These are phyloP conservation scores for Thymelicus acteon DNA, from an alignment of 2,888 invertebrate genomes.

Conservation along the genomic window DNA sequence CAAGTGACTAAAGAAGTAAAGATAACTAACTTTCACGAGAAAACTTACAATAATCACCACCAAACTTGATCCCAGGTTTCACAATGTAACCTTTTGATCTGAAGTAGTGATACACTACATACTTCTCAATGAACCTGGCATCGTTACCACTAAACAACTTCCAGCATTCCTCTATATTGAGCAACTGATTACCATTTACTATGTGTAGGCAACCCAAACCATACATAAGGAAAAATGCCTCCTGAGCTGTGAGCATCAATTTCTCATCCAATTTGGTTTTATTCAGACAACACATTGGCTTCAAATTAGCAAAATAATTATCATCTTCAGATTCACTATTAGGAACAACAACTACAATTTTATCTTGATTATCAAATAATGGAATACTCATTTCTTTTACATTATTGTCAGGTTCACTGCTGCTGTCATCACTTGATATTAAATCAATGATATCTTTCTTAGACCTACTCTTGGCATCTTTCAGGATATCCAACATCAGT, in stretches of 20 bases:
- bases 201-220: slow-evolving; percentile 88
- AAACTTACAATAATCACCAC: slow-evolving; percentile 92
- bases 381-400: slow-evolving; percentile 32
- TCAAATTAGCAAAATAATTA: slow-evolving; percentile 85
- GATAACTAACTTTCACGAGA: background rate
- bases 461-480: slow-evolving; percentile 54
- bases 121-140: slow-evolving; percentile 86
- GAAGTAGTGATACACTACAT: slow-evolving; percentile 93
- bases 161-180: slow-evolving; percentile 85
- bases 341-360: slow-evolving; percentile 85
- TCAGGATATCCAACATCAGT: slow-evolving; percentile 60
- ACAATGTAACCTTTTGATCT: slow-evolving; percentile 96
- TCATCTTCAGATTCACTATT: slow-evolving; percentile 88
- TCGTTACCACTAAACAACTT: slow-evolving; percentile 84
- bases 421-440: slow-evolving; percentile 74
- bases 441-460: slow-evolving; percentile 75
- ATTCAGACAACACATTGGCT: slow-evolving; percentile 85
- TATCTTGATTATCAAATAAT: slow-evolving; percentile 53
- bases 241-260: slow-evolving; percentile 89
- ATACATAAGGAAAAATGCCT: slow-evolving; percentile 90
- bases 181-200: slow-evolving; percentile 71
- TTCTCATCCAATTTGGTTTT: slow-evolving; percentile 86
- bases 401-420: slow-evolving; percentile 51
- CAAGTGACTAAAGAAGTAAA: too few relatives aligned
- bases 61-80: slow-evolving; percentile 94